Evolutionary conservation across 2,113 vertebrate species (phyloP).

Genomic region (Hyperopisus bebe): DNA sequence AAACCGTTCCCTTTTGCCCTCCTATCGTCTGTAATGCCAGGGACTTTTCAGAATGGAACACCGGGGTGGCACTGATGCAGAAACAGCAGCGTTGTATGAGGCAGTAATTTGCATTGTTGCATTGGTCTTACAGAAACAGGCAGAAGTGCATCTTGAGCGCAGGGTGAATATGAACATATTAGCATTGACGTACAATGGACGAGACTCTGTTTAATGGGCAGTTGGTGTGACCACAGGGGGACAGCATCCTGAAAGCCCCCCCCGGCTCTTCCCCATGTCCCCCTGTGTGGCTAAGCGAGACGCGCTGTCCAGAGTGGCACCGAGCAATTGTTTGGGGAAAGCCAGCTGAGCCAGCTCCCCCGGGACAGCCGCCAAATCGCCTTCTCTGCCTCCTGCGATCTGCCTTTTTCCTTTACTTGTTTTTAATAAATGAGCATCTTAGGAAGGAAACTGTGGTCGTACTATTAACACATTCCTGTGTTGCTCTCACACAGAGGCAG

Average conservation of each 20-base stretch:
- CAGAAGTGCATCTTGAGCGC: neutral
- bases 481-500: conserved; percentile 38
- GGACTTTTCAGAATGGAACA: neutral
- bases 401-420: conserved; percentile 14
- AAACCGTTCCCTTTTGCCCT: too few species aligned
- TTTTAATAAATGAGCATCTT: conserved; percentile 38
- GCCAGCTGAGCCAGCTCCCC: neutral
- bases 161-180: neutral
- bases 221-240: neutral
- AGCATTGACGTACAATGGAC: neutral
- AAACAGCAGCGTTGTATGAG: too few species aligned
- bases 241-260: neutral
- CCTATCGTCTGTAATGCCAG: neutral
- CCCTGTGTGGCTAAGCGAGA: neutral
- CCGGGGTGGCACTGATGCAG: neutral
- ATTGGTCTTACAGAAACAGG: neutral
- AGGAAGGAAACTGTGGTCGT: conserved; percentile 57
- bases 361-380: neutral
- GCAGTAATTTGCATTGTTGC: neutral
- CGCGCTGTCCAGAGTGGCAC: neutral
- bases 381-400: neutral
- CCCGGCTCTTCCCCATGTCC: neutral
- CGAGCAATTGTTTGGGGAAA: neutral
- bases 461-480: conserved; percentile 57
- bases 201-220: neutral